phyloP scores from a whole-genome alignment of 2,797 vertebrate species.

The Phalanger gymnotis region DNA sequence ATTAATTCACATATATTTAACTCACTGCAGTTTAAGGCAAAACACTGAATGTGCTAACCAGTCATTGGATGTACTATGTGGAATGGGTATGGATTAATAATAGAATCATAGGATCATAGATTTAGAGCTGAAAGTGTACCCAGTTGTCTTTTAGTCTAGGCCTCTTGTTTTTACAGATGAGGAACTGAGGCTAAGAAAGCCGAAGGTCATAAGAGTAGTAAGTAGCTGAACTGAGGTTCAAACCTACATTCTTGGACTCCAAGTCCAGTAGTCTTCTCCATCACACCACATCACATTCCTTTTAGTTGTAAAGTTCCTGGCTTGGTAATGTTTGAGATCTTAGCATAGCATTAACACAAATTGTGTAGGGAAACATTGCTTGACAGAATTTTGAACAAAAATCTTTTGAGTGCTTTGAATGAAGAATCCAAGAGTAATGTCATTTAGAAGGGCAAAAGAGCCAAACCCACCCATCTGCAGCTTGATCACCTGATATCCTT shows the following conservation, averaged over 20 bases:
- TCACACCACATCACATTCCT: neutral
- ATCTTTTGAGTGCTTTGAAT: neutral
- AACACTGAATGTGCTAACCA: neutral
- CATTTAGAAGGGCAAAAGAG: conserved; percentile 54
- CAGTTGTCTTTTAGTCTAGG: neutral
- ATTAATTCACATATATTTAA: neutral
- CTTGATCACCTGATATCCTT: conserved; percentile 74
- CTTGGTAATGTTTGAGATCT: neutral
- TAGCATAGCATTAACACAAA: neutral
- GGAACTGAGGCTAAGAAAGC: neutral
- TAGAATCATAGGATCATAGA: neutral
- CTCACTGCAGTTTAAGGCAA: neutral
- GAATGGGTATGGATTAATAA: neutral
- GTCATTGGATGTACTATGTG: neutral
- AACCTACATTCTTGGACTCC: neutral
- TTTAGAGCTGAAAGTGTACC: neutral
- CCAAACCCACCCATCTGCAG: conserved; percentile 74
- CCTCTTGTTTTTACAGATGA: neutral
- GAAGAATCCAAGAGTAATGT: neutral
- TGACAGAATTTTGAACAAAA: neutral
- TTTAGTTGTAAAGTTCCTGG: neutral
- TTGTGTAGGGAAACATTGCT: neutral
- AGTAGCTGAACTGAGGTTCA: neutral
- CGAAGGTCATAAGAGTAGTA: neutral
- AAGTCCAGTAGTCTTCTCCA: neutral